Conservation (phyloP, 2,888 invertebrate genomes). For the Lobophora halterata region DNA sequence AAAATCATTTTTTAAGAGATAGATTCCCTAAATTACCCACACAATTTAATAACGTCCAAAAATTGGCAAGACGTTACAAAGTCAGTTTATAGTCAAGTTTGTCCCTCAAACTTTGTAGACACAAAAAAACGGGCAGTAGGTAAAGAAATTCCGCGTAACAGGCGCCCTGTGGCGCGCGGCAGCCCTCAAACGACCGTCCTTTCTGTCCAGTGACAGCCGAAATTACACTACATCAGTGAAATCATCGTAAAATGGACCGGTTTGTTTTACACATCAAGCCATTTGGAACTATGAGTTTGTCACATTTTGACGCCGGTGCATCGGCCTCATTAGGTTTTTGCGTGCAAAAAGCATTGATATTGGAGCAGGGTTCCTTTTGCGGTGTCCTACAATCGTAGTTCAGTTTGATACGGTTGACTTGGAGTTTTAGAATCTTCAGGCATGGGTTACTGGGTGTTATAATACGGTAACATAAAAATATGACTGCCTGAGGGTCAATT, state of each 20-base stretch:
- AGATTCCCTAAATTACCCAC: conserved; percentile 6
- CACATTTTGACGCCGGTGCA: conserved; percentile 59
- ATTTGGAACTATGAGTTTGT: conserved; percentile 55
- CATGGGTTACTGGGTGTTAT: not conserved
- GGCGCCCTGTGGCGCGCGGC: conserved; percentile 71
- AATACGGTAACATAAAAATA: too few relatives aligned
- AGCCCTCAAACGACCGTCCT: conserved; percentile 54
- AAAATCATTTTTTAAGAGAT: too few relatives aligned
- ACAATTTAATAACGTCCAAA: conserved; percentile 14
- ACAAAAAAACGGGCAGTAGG: conserved; percentile 59
- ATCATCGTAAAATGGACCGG: conserved; percentile 48
- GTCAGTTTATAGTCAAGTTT: conserved; percentile 32
- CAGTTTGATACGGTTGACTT: conserved; percentile 33
- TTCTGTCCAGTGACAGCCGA: conserved; percentile 71
- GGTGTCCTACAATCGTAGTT: too few relatives aligned
- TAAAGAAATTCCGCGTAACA: conserved; percentile 66
- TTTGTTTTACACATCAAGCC: conserved; percentile 75
- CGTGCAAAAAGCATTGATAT: too few relatives aligned
- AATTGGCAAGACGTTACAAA: conserved; percentile 31
- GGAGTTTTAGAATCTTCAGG: conserved; percentile 18
- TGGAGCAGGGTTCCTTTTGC: conserved; percentile 17
- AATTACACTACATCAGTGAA: conserved; percentile 65
- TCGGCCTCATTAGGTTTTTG: conserved; percentile 44
- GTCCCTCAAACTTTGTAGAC: conserved; percentile 34
- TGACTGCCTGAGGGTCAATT: too few relatives aligned